phyloP scores from a whole-genome alignment of 2,113 vertebrate genomes.

The Chunga burmeisteri region DNA sequence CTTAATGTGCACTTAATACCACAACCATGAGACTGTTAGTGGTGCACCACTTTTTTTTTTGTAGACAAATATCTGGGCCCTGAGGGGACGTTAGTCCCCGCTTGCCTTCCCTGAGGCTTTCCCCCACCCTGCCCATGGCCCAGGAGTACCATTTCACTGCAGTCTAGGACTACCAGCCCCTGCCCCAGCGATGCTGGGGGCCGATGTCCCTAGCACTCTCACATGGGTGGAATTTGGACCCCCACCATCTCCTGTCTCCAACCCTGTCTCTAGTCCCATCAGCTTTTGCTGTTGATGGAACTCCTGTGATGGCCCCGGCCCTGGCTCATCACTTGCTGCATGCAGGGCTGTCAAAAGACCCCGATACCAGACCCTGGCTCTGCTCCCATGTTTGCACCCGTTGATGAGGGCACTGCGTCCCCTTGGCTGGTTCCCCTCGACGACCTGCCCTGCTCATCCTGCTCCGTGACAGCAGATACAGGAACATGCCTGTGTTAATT shows the following conservation, averaged over 20 bases:
- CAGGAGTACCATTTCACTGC: background rate
- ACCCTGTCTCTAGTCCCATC: background rate
- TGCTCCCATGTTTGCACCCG: background rate
- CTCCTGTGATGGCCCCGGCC: background rate
- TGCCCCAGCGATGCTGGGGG: fast-evolving
- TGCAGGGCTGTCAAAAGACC: fast-evolving
- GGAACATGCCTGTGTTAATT: background rate
- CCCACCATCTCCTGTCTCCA: background rate
- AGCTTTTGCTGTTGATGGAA: background rate
- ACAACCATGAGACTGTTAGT: background rate
- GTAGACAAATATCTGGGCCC: background rate
- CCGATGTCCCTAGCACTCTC: background rate
- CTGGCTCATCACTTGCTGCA: background rate
- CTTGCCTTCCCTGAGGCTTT: background rate
- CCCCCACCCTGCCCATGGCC: fast-evolving
- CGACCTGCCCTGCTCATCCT: background rate
- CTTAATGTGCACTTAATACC: background rate
- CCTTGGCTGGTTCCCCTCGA: fast-evolving
- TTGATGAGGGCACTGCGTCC: fast-evolving
- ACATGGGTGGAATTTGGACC: background rate
- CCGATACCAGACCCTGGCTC: fast-evolving
- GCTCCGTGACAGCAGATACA: background rate
- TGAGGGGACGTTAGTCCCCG: background rate
- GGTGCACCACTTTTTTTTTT: background rate
- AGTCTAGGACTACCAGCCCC: background rate